A percentile compares a stretch with the other conserved stretches of the same genome.
phyloP scores from a whole-genome alignment of 2,888 invertebrate genomes.

The Harpalus rufipes region DNA sequence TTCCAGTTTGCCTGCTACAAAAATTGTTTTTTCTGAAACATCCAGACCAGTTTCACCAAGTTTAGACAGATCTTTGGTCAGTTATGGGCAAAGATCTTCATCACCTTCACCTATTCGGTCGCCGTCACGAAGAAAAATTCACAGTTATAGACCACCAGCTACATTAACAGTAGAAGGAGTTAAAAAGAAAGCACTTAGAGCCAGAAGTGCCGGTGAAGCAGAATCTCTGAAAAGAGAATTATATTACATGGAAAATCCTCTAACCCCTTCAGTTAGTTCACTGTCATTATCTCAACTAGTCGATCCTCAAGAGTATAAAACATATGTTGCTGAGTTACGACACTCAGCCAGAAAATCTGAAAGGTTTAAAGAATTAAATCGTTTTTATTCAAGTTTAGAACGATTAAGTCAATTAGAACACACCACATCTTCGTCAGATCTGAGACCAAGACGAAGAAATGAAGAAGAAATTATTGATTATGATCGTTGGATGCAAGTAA shows the following conservation, averaged over 20 bases:
- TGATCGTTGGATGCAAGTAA: slow-evolving; percentile 91
- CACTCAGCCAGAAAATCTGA: slow-evolving; percentile 85
- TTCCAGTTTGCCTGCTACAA: slow-evolving; percentile 83
- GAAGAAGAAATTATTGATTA: slow-evolving; percentile 92
- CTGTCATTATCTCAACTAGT: slow-evolving; percentile 68
- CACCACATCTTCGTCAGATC: slow-evolving; percentile 84
- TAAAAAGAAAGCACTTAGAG: slow-evolving; percentile 79
- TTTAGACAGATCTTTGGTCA: slow-evolving; percentile 69
- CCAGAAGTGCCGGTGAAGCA: slow-evolving; percentile 84
- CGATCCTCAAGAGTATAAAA: slow-evolving; percentile 83
- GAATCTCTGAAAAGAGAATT: slow-evolving; percentile 74
- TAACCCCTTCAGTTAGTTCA: slow-evolving; percentile 71
- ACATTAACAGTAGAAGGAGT: slow-evolving; percentile 75
- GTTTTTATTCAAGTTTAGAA: slow-evolving; percentile 91
- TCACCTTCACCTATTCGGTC: slow-evolving; percentile 81
- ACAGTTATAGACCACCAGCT: slow-evolving; percentile 77
- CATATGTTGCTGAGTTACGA: slow-evolving; percentile 83
- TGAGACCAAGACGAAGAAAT: slow-evolving; percentile 85
- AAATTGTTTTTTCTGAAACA: slow-evolving; percentile 79
- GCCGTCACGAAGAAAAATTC: slow-evolving; percentile 84
- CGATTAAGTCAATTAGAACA: slow-evolving; percentile 90
- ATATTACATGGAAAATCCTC: slow-evolving; percentile 70
- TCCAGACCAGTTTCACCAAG: slow-evolving; percentile 77
- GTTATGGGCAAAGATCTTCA: slow-evolving; percentile 53
- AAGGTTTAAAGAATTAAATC: slow-evolving; percentile 90